Evolutionary conservation across 2,113 vertebrate species (phyloP).

Genomic region (Pterocles burchelli): DNA sequence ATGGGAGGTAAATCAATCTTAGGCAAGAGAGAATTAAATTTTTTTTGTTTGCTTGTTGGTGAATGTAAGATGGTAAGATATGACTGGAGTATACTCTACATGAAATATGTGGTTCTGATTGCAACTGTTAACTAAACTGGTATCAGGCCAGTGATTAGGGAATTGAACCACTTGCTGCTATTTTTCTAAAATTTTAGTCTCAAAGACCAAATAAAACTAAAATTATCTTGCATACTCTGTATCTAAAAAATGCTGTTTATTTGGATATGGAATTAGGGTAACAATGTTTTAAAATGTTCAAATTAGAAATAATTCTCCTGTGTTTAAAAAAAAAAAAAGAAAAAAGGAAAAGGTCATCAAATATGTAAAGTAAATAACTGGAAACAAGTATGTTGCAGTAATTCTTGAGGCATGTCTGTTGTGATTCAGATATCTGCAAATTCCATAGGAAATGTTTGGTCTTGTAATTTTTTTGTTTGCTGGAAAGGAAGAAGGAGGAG

Average conservation of each 20-base stretch:
- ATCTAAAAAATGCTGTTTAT: neutral
- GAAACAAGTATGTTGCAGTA: neutral
- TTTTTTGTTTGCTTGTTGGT: neutral
- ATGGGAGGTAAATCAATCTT: constrained; percentile 85
- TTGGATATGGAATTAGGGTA: neutral
- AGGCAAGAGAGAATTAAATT: neutral
- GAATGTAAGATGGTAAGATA: neutral
- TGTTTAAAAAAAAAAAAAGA: neutral
- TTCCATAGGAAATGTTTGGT: neutral
- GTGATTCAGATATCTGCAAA: neutral
- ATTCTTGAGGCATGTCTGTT: neutral
- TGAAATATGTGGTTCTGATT: neutral
- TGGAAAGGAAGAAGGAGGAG: constrained; percentile 91
- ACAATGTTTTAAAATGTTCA: neutral
- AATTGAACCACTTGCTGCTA: neutral
- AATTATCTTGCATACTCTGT: neutral
- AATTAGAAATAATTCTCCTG: neutral
- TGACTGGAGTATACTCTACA: neutral
- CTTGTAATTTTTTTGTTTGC: constrained; percentile 8
- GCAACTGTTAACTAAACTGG: neutral
- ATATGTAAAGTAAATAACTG: neutral
- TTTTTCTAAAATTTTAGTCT: neutral
- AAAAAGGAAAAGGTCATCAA: neutral
- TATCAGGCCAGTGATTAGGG: neutral
- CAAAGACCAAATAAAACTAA: neutral